These are phyloP conservation scores for Orchestia grillus DNA, from an alignment of 1,140 invertebrate species.

Conservation along the genomic window DNA sequence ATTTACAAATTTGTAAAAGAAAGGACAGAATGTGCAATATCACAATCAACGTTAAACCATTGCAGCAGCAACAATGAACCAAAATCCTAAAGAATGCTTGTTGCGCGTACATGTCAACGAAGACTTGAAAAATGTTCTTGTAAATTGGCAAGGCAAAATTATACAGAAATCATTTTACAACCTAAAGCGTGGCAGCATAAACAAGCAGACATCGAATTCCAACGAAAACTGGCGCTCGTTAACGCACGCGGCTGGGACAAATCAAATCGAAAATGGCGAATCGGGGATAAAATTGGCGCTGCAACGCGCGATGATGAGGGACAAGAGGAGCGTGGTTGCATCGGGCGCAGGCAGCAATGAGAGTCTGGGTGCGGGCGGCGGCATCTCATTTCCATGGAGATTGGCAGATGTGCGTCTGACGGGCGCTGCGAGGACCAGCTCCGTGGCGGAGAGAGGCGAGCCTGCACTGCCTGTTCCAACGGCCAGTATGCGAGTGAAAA, in stretches of 20 bases:
- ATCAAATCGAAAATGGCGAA: background rate
- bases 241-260: background rate
- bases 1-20: no score
- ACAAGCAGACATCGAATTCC: background rate
- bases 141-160: no score
- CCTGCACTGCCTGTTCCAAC: background rate
- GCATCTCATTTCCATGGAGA: slow-evolving; percentile 46
- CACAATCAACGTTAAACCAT: no score
- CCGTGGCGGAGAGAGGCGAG: background rate
- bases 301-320: slow-evolving; percentile 32
- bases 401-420: slow-evolving; percentile 35
- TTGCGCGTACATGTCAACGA: no score
- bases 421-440: background rate
- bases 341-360: slow-evolving; percentile 12
- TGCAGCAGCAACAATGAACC: no score
- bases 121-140: no score
- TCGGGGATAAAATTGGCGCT: background rate
- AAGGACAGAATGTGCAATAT: no score
- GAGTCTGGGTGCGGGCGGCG: background rate
- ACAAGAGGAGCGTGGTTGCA: slow-evolving; percentile 23
- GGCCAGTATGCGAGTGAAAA: background rate
- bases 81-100: no score
- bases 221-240: background rate
- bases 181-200: background rate
- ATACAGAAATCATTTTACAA: no score